Base-by-base conservation (phyloP, 2,888 invertebrate species). In the Lasioglossum vierecki region DNA sequence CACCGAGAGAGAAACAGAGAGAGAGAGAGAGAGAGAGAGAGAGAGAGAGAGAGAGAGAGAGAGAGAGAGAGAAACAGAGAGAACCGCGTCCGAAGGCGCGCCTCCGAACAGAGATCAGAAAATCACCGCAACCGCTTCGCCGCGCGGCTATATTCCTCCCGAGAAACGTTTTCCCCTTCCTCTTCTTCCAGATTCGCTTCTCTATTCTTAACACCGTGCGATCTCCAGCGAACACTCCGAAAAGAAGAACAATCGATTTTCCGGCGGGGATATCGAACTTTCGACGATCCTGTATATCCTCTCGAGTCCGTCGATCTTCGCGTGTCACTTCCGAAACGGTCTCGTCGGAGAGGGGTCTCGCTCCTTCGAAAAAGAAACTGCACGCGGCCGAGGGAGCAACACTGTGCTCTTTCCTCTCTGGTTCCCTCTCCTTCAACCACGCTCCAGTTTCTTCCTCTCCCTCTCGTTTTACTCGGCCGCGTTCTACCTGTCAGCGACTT, bases 401-500 rank as follows among this genome's bases (percentile, higher is more conserved):
- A 18, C 35, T 66, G 8, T 35, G 41, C 35, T 44, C 68, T 71
- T 73, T 53, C 66, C n/a, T 63, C 68, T 53, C 57, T 70, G 49
- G 44, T 30, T 74, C 66, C 46, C 71, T 79, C 18, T 71, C 66
- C 57, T 63, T 57, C 60, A 60, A 15, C 1, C 71, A 9, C 63
- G 66, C 15, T 57, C 44, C 30, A 44, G 35, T 49, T 80, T 53
- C 26, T 72, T 41, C 63, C n/a, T 18, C 66, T 60, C n/a, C 18
- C 57, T 60, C 76, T 57, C 49, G 15, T 73, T 26, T 57, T 15
- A 53, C 57, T 44, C 68, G 76, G 11, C 41, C n/a, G 30, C 70
- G 72, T 68, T 79, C 70, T 81, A 84, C 70, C 83, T 86, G 86
- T 84, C 89, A 81, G 63, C 74, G 44, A 66, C 26, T 77, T n/a